Evolutionary conservation across 1,140 invertebrate species (phyloP).

Genomic region (Drosophila murphyi): DNA sequence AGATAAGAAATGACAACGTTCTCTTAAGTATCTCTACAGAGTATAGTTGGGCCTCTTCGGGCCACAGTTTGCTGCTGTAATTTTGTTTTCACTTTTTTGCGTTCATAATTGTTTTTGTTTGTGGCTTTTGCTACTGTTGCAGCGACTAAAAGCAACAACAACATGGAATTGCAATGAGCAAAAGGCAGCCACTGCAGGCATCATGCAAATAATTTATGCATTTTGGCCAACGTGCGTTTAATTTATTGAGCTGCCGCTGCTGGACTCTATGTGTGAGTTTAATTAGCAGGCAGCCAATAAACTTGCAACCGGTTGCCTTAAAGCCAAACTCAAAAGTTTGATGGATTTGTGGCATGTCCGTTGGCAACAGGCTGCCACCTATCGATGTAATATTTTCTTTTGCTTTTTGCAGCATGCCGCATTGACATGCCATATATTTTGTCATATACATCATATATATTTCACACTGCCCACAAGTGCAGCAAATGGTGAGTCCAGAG

Average conservation of each 20-base stretch:
- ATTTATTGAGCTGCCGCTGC: conserved; percentile 36
- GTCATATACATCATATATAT: no score
- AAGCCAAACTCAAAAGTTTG: neutral
- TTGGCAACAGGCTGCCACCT: conserved; percentile 2
- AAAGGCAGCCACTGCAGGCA: conserved; percentile 22
- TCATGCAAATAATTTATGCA: conserved; percentile 35
- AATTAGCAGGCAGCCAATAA: conserved; percentile 37
- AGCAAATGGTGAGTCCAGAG: no score
- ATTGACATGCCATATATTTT: conserved; percentile 12
- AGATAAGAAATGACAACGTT: no score
- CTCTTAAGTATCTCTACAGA: neutral
- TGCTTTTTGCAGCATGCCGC: neutral
- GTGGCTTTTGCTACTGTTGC: conserved; percentile 1
- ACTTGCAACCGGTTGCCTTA: conserved; percentile 10
- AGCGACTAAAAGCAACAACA: conserved; percentile 14
- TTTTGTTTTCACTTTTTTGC: neutral
- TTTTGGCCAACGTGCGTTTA: conserved; percentile 36
- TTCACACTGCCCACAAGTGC: neutral
- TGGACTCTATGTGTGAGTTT: conserved; percentile 11
- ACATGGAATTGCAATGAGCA: conserved; percentile 1
- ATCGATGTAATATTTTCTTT: neutral
- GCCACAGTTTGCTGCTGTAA: neutral
- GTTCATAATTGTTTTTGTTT: conserved; percentile 43
- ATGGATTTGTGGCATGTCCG: conserved; percentile 24
- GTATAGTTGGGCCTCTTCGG: conserved; percentile 5